These are phyloP conservation scores for Chrysocyon brachyurus DNA, from an alignment of 2,797 vertebrate species.

Conservation along the genomic window DNA sequence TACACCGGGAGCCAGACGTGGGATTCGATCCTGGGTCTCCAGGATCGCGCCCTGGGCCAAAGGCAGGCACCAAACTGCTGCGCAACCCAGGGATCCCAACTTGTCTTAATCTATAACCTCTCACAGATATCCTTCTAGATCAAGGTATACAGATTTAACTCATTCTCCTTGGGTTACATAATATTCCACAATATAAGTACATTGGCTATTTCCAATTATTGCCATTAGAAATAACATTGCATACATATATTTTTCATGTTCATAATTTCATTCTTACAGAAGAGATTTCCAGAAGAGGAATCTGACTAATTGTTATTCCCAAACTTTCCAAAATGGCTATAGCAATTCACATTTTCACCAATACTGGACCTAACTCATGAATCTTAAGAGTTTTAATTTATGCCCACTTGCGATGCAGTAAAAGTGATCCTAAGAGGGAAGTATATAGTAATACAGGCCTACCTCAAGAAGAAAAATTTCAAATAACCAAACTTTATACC, in stretches of 20 bases:
- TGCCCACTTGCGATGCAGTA: background rate
- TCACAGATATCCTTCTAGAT: conserved; percentile 6
- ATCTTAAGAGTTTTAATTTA: conserved; percentile 39
- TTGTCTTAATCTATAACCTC: background rate
- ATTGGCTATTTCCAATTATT: background rate
- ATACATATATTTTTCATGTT: background rate
- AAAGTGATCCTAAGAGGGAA: background rate
- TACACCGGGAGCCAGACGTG: no score
- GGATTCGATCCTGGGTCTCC: no score
- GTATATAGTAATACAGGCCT: background rate
- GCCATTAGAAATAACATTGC: conserved; percentile 4
- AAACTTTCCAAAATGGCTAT: background rate
- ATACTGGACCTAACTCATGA: background rate
- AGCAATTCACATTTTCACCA: conserved; percentile 50
- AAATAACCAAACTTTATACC: background rate
- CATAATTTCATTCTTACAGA: conserved; percentile 36
- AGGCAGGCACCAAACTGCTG: no score
- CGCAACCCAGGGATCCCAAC: background rate
- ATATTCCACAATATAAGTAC: background rate
- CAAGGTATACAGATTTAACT: background rate
- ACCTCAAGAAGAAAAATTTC: background rate
- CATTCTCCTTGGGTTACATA: background rate
- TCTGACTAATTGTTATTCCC: background rate
- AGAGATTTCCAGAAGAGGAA: background rate
- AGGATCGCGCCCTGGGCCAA: no score